Conservation (phyloP, 1,140 invertebrate species). For the Neuroterus valhalla region DNA sequence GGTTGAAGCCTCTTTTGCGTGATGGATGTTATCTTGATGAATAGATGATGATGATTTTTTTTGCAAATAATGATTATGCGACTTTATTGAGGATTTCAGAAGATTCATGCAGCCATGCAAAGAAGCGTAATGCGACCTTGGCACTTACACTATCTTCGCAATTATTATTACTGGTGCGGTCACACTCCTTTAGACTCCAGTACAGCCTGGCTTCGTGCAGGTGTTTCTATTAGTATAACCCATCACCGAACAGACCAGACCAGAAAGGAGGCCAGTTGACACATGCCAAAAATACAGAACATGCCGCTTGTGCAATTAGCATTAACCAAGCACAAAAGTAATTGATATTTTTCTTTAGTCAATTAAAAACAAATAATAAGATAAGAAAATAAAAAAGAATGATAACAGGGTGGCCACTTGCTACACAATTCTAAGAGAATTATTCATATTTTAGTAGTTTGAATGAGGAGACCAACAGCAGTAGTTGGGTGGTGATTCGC, state of each 20-base stretch:
- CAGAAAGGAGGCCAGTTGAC: constrained; percentile 64
- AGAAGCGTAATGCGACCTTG: constrained; percentile 36
- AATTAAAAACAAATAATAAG: background rate
- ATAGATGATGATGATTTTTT: too few species aligned
- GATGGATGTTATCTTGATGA: too few species aligned
- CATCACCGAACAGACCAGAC: constrained; percentile 71
- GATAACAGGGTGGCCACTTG: background rate
- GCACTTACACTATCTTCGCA: constrained; percentile 70
- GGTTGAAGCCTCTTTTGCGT: too few species aligned
- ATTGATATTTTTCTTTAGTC: constrained; percentile 13
- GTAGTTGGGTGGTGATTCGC: too few species aligned
- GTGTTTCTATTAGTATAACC: constrained; percentile 79
- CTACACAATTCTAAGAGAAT: too few species aligned
- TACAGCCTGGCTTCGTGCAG: constrained; percentile 79
- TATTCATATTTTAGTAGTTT: too few species aligned
- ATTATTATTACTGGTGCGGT: constrained; percentile 69
- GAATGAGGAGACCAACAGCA: too few species aligned
- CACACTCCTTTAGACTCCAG: constrained; percentile 75
- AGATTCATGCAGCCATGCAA: constrained; percentile 43
- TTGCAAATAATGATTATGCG: background rate
- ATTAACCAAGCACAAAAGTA: constrained; percentile 68
- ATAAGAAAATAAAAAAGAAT: background rate
- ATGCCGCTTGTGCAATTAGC: constrained; percentile 72
- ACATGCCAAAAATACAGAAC: constrained; percentile 72
- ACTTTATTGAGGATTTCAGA: background rate